Percentiles rank a stretch among this genome's conserved stretches.
Evolutionary conservation across 2,797 vertebrate genomes (phyloP).

Genomic region (Botia almorhae): DNA sequence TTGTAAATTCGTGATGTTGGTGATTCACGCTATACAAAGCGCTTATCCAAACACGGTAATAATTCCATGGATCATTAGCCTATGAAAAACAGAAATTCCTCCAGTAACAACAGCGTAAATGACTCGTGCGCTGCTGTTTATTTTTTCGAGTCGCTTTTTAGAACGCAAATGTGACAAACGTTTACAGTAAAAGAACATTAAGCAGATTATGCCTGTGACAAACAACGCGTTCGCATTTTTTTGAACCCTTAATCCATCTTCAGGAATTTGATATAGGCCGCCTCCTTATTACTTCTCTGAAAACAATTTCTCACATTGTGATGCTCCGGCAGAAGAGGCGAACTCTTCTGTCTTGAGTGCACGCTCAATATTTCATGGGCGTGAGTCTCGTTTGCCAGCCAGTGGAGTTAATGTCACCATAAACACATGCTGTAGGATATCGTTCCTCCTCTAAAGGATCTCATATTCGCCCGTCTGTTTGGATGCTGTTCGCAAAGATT

Average conservation of each 20-base stretch:
- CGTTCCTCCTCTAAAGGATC: conserved; percentile 59
- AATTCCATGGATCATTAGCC: too few species aligned
- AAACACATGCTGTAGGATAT: conserved; percentile 52
- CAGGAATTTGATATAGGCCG: conserved; percentile 8
- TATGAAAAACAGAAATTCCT: too few species aligned
- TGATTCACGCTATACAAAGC: too few species aligned
- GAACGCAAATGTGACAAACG: not conserved
- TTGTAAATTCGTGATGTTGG: too few species aligned
- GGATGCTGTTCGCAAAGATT: conserved; percentile 56
- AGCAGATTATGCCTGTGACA: not conserved
- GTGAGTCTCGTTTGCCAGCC: conserved; percentile 55
- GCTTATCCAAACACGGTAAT: too few species aligned
- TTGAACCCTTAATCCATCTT: not conserved
- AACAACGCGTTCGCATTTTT: not conserved
- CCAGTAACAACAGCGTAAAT: too few species aligned
- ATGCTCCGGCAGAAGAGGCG: conserved; percentile 22
- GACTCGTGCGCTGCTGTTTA: too few species aligned
- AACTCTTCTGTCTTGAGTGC: conserved; percentile 30
- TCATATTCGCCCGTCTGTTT: conserved; percentile 50
- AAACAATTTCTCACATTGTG: conserved; percentile 32
- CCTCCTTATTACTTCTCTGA: conserved; percentile 5
- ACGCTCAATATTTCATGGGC: conserved; percentile 55
- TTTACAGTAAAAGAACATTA: not conserved
- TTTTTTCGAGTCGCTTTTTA: not conserved
- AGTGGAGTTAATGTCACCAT: conserved; percentile 57